phyloP scores from a whole-genome alignment of 1,140 invertebrate genomes.

The Cherax quadricarinatus region DNA sequence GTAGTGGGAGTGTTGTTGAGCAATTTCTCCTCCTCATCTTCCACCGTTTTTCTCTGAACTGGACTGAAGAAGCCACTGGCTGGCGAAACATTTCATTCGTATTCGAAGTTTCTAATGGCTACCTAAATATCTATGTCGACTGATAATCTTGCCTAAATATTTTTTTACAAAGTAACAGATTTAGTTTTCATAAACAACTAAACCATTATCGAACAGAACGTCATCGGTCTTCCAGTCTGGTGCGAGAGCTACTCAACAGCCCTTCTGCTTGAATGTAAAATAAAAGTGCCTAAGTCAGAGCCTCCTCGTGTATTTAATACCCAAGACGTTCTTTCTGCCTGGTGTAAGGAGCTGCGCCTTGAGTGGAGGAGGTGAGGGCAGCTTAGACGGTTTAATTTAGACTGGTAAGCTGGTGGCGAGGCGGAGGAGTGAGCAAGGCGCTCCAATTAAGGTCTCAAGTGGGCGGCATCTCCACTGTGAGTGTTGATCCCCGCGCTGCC shows the following conservation, averaged over 20 bases:
- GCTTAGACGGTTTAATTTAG: constrained; percentile 46
- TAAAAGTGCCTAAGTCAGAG: not conserved
- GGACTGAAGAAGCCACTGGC: no score
- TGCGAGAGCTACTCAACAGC: not conserved
- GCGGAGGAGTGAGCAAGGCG: constrained; percentile 36
- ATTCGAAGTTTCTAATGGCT: no score
- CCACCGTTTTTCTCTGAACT: no score
- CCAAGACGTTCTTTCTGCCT: not conserved
- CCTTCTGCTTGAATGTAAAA: not conserved
- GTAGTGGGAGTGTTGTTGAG: no score
- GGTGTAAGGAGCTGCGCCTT: constrained; percentile 20
- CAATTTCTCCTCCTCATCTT: no score
- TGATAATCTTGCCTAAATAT: no score
- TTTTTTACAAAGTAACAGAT: no score
- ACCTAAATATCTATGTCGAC: no score
- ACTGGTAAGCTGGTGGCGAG: not conserved
- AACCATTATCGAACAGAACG: not conserved
- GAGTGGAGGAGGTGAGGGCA: constrained; percentile 26
- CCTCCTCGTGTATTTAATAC: constrained; percentile 38
- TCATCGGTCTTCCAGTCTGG: not conserved
- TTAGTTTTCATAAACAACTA: not conserved
- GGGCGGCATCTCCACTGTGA: not conserved
- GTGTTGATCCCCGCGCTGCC: constrained; percentile 20
- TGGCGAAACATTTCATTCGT: no score
- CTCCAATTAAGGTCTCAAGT: constrained; percentile 39